Evolutionary conservation across 2,888 invertebrate genomes (phyloP).

Genomic region (Rutpela maculata): DNA sequence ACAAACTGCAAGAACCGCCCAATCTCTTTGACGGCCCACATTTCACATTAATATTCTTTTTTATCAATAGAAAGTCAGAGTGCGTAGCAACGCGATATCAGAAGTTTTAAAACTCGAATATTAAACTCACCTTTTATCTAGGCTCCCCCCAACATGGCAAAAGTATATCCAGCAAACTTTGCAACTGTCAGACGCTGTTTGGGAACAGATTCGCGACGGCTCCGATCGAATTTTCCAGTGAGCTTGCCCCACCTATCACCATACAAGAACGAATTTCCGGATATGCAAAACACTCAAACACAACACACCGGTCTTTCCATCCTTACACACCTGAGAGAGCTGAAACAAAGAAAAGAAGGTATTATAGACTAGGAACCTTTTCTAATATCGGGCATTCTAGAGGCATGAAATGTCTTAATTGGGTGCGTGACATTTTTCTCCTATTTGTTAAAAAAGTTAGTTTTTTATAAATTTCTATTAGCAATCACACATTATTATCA

Average conservation of each 20-base stretch:
- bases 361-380: no score
- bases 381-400: no score
- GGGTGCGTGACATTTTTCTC: no score
- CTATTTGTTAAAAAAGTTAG: no score
- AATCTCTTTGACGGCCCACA: neutral
- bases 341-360: constrained; percentile 9
- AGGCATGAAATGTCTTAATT: no score
- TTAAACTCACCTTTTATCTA: constrained; percentile 30
- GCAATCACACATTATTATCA: no score
- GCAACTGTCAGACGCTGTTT: constrained; percentile 3
- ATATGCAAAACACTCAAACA: constrained; percentile 12
- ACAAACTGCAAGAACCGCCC: neutral
- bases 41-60: neutral
- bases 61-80: neutral
- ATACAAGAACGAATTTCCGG: constrained; percentile 5
- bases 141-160: constrained; percentile 30
- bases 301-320: constrained; percentile 27
- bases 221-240: neutral
- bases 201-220: neutral
- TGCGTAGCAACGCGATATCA: neutral
- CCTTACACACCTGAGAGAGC: neutral
- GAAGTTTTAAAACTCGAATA: neutral
- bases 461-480: no score
- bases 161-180: constrained; percentile 17
- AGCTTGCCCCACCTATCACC: constrained; percentile 20